Evolutionary conservation across 2,888 invertebrate species (phyloP), one percentile per base, ranked within the genome.

Genomic region (Nasonia oneida): DNA sequence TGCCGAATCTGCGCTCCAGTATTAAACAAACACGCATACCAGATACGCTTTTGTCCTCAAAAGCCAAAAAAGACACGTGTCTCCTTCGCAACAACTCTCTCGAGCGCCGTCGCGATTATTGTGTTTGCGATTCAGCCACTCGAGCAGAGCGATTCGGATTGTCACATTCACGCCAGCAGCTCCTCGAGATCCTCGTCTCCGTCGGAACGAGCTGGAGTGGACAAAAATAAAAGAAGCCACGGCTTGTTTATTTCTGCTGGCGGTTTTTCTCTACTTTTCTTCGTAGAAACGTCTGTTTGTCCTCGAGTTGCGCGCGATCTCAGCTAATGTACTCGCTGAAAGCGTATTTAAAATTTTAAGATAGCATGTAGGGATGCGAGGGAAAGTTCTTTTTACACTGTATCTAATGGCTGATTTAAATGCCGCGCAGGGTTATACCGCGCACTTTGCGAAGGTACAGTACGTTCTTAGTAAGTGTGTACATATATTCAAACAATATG

Each of bases 271-370:
- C 15, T 81, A 70, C 77, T 83, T 83, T 73, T 67, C 67, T 37
- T 39, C 74, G 67, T 67, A 39, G 64, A 81, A 85, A 42, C 76
- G 53, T 53, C 14, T 78, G 64, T 85, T 85, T 81, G 37, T 70
- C 70, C 29, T 29, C 29, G 39, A 53, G 57, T 75, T 50, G 42
- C 12, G 15, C 53, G 50, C 15, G 70, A 57, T 83, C 29, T 29
- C 8, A 33, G 47, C 84, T 81, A 84, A 84, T 84, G 76, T 61
- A 50, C 70, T 81, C 23, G 37, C 76, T 81, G 42, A 84, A 81
- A 71, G 84, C 29, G 29, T 39, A 12, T 47, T 61, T 64, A 53
- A 50, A 70, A 50, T 64, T 75, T 74, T 42, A 15, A 15, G 29
- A 0, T 29, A 29, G 18, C 4, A 4, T 29, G 1, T 29, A 37